Evolutionary conservation across 2,113 vertebrate species (phyloP), one percentile per base, ranked within the genome.

Genomic region (Petroica traversi): DNA sequence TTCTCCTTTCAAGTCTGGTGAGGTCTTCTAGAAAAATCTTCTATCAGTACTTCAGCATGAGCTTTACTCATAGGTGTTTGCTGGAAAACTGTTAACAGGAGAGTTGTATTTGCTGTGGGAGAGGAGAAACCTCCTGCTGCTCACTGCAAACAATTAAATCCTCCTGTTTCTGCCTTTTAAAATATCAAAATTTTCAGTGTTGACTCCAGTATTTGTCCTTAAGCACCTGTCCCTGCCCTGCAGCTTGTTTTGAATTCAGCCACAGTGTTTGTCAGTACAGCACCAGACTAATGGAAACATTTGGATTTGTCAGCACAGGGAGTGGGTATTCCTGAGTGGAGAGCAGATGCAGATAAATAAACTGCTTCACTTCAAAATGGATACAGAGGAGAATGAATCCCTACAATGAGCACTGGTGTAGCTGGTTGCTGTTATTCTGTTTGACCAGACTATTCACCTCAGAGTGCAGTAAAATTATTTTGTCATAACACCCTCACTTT

Each of bases 21-120:
- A 78, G 17, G 3, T 67, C 36, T 57, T 85, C 23, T 28, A 66
- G 46, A 58, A 62, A 34, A 63, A 22, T 40, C 9, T 14, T 74
- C 41, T 51, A 8, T 58, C 38, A 34, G 14, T 41, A 25, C 15
- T 61, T 79, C 22, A 80, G 61, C 19, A 23, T 19, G 49, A 73
- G 41, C 31, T 36, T 54, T 43, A 31, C 22, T 63, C 17, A 1
- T 6, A 2, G 6, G 12, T 24, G 6, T 64, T 49, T 76, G 54
- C 55, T 38, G 40, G 29, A 71, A 54, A 77, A 19, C 31, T 55
- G 24, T 54, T 38, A 68, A 31, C n/a, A 45, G 61, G 23, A 61
- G 20, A 43, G 13, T 14, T 33, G 29, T 11, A 2, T 26, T 67
- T 14, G 3, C 43, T 4, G 0, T 5, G 20, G 34, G 62, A 55